Percentiles rank a stretch among this genome's conserved stretches.
These are phyloP conservation scores for Mycteria americana DNA, from an alignment of 2,797 vertebrate genomes.

Conservation along the genomic window DNA sequence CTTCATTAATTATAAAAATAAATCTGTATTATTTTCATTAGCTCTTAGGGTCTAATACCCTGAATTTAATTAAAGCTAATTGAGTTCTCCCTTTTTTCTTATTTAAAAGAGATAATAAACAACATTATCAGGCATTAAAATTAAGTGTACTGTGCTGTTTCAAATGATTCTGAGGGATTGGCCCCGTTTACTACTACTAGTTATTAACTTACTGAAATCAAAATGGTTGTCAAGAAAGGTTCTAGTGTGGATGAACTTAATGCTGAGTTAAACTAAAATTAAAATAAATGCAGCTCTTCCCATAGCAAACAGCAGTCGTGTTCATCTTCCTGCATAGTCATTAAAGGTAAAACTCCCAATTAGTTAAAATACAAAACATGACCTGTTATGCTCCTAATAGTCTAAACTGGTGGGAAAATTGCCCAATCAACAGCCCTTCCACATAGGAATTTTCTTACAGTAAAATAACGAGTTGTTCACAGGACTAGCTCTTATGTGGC, in stretches of 20 bases:
- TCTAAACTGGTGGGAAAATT: background rate
- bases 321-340: background rate
- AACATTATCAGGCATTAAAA: conserved; percentile 18
- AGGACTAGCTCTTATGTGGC: background rate
- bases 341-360: conserved; percentile 16
- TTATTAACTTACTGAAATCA: conserved; percentile 11
- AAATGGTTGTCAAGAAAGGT: background rate
- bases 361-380: background rate
- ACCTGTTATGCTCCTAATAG: background rate
- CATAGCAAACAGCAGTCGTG: background rate
- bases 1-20: conserved; percentile 53
- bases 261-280: background rate
- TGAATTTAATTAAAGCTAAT: conserved; percentile 56
- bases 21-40: conserved; percentile 50
- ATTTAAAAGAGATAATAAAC: conserved; percentile 49
- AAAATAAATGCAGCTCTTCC: background rate
- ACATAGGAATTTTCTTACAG: background rate
- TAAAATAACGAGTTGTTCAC: background rate
- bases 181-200: background rate
- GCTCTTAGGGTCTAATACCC: conserved; percentile 16
- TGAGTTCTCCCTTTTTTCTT: conserved; percentile 42
- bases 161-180: conserved; percentile 11
- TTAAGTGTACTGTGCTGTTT: conserved; percentile 19
- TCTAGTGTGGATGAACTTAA: background rate
- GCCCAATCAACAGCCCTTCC: background rate